A percentile compares a stretch with the other conserved stretches of the same genome.
These are phyloP conservation scores for Varecia variegata DNA, from an alignment of 2,797 vertebrate genomes.

Conservation along the genomic window DNA sequence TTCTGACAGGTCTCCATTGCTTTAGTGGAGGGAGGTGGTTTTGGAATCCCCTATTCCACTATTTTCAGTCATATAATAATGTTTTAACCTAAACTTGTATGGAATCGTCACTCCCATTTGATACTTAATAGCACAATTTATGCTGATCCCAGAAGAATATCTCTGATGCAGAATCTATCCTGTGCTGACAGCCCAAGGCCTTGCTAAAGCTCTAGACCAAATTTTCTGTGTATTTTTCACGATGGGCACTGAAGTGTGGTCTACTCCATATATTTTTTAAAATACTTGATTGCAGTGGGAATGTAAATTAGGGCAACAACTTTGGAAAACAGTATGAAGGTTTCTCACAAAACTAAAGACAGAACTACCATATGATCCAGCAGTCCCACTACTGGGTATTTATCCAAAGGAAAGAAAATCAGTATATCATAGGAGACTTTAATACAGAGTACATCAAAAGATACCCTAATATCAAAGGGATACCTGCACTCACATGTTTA, in stretches of 20 bases:
- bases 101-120: background rate
- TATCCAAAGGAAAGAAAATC: too few relatives aligned
- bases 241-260: background rate
- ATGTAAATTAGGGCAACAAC: too few relatives aligned
- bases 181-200: background rate
- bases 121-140: background rate
- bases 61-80: background rate
- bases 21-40: background rate
- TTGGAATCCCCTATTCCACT: background rate
- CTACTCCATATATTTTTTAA: background rate
- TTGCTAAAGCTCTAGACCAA: background rate
- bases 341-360: too few relatives aligned
- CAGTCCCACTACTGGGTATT: too few relatives aligned
- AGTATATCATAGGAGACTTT: too few relatives aligned
- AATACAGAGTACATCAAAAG: too few relatives aligned
- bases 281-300: background rate
- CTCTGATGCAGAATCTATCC: background rate
- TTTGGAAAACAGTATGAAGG: too few relatives aligned
- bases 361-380: too few relatives aligned
- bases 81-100: background rate
- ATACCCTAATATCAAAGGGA: too few relatives aligned
- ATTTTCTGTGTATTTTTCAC: background rate
- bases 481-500: too few relatives aligned
- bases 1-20: background rate
- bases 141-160: background rate